Base-by-base conservation (phyloP, 2,797 vertebrate species). In the Poecilia picta region DNA sequence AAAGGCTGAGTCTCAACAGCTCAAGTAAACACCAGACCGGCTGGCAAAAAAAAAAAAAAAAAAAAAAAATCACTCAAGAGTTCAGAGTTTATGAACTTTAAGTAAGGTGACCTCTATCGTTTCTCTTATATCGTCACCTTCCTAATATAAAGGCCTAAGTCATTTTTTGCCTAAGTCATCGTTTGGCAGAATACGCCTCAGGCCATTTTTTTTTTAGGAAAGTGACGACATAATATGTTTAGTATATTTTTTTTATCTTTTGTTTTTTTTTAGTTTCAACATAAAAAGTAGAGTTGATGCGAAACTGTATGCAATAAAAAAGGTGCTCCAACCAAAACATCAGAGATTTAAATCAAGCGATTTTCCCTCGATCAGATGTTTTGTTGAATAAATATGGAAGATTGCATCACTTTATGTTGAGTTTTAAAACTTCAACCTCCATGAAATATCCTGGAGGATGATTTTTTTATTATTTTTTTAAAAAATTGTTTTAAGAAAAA, bases 21-120 rank as follows among this genome's bases (percentile, higher is more conserved):
- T 45, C 47, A 73, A 78, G 75, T 88, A 87, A 92, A 90, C 90
- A 90, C 57, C 82, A 86, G 84, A 88, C 85, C 76, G 86, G 4
- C 72, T 87, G 91, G 74, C 81, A 91, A 84, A 89, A 64, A 12
- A 6, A 8, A 15, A 36, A 64, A 11, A 5, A 8, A 15, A n/a
- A n/a, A n/a, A n/a, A n/a, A 49, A n/a, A 3, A 45, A 45, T 23
- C 5, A 20, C 8, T 28, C 8, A 18, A 18, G 8, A 47, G 13
- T 31, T n/a, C 4, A 70, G 53, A 20, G 39, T 31, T 4, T 71
- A 33, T 43, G 36, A 70, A 70, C 43, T n/a, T 53, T 55, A 23
- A 33, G 18, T 20, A 31, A 55, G 47, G 3, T 46, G n/a, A 28
- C 13, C 43, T 28, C 41, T 46, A 18, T n/a, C 43, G 2, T 46